Evolutionary conservation across 2,113 vertebrate species (phyloP).

Genomic region (Microcebus tavaratra): DNA sequence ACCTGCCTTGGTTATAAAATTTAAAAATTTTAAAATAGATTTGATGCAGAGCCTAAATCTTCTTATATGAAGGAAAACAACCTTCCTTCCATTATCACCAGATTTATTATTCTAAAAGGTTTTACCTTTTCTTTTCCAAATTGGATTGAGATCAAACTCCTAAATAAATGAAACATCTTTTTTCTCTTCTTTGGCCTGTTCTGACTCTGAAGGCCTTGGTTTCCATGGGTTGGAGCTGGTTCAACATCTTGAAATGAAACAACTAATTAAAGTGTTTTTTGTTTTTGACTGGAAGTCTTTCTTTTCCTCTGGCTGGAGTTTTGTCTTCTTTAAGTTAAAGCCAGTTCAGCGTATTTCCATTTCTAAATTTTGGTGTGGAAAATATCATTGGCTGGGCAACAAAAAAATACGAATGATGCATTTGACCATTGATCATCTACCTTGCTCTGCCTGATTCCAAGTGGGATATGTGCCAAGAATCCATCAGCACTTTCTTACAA

Average conservation of each 20-base stretch:
- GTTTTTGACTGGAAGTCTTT: constrained; percentile 34
- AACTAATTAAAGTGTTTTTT: constrained; percentile 58
- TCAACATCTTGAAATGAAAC: constrained; percentile 64
- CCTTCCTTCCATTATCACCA: not conserved
- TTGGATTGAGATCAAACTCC: constrained; percentile 63
- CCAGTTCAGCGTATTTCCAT: not conserved
- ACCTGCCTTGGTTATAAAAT: not conserved
- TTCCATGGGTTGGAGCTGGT: constrained; percentile 60
- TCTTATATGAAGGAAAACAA: constrained; percentile 1
- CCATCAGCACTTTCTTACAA: not conserved
- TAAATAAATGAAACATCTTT: constrained; percentile 58
- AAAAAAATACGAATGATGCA: not conserved
- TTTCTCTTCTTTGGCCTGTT: constrained; percentile 41
- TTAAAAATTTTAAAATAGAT: constrained; percentile 51
- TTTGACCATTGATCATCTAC: not conserved
- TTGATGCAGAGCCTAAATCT: not conserved
- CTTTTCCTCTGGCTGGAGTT: constrained; percentile 33
- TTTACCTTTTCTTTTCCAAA: constrained; percentile 63
- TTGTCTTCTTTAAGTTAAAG: not conserved
- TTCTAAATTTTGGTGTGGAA: constrained; percentile 37
- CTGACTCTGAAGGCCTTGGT: constrained; percentile 53
- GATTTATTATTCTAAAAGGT: constrained; percentile 64
- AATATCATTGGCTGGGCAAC: not conserved
- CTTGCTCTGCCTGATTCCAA: not conserved
- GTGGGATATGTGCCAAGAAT: not conserved